Base-by-base conservation (phyloP, 2,888 invertebrate species). In the Lathronympha strigana region DNA sequence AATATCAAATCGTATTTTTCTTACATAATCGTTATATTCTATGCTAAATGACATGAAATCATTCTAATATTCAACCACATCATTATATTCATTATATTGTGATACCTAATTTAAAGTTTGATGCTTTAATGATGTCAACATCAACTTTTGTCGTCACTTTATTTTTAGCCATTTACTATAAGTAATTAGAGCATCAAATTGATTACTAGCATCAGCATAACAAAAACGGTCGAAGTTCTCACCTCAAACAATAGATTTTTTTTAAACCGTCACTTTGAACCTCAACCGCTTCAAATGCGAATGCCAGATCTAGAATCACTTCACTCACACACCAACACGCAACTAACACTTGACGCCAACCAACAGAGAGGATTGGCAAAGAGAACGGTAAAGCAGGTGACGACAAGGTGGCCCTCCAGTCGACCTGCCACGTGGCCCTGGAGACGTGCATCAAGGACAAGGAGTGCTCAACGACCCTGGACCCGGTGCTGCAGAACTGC, bases 371-470 rank as follows among this genome's bases (percentile, higher is more conserved):
- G 80, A 90, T 92, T 90, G 87, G 91, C 83, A 86, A 88, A 85
- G 87, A 93, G 83, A 88, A 93, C 90, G 88, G 92, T 92, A 88
- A 88, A 92, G 78, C 90, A 86, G 88, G 89, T 88, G 87, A 88
- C 71, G 91, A 91, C 66, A 93, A 93, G 82, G 90, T 94, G 81
- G 93, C 94, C 38, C 94, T 95, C 68, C 94, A 97, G 89, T 97
- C 97, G 78, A 97, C 97, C 74, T 97, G 98, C 88, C 97, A 97
- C 88, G 94, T 95, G 73, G 97, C 97, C 53, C 92, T 96, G 91
- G 95, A 95, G 80, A 93, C 95, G 68, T 96, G 95, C 90, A 96
- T 96, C 87, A 96, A 95, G 86, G 95, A 97, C 90, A 93, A 94
- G 76, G 95, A 95, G 80, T 97, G 97, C 84, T 94, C 95, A 82